Evolutionary conservation across 2,888 invertebrate genomes (phyloP).

Genomic region (Liodrosophila aerea): DNA sequence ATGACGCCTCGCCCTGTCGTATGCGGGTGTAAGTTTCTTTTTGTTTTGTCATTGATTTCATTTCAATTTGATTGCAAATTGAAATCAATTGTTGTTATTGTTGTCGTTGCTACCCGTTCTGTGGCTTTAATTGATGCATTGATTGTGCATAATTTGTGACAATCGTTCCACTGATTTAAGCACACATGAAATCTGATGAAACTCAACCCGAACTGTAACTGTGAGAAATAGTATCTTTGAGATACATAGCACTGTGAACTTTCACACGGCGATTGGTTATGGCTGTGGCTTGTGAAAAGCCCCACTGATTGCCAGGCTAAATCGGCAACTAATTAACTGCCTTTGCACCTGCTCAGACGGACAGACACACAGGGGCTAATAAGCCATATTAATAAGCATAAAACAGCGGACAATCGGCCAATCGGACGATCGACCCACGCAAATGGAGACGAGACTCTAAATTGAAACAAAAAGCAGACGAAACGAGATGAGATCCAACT

Average conservation of each 20-base stretch:
- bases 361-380: conserved; percentile 58
- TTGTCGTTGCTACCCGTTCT: conserved; percentile 13
- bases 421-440: conserved; percentile 61
- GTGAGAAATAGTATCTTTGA: conserved; percentile 16
- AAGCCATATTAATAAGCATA: conserved; percentile 72
- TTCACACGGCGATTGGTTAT: conserved; percentile 53
- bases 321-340: conserved; percentile 63
- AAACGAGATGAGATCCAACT: conserved; percentile 2
- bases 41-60: conserved; percentile 77
- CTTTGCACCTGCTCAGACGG: conserved; percentile 69
- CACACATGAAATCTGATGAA: conserved; percentile 16
- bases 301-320: conserved; percentile 48
- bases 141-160: conserved; percentile 80
- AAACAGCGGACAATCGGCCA: conserved; percentile 41
- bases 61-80: conserved; percentile 76
- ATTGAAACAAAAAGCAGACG: conserved; percentile 22
- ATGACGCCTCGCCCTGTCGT: conserved; percentile 26
- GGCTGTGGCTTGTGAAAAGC: conserved; percentile 24
- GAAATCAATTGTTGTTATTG: conserved; percentile 66
- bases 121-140: conserved; percentile 74
- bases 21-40: conserved; percentile 71
- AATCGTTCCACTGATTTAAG: conserved; percentile 64
- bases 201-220: neutral
- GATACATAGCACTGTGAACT: conserved; percentile 26
- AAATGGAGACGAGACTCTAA: conserved; percentile 31